Percentiles rank a stretch among this genome's conserved stretches.
These are phyloP conservation scores for Eriosoma lanigerum DNA, from an alignment of 1,140 invertebrate genomes.

Conservation along the genomic window DNA sequence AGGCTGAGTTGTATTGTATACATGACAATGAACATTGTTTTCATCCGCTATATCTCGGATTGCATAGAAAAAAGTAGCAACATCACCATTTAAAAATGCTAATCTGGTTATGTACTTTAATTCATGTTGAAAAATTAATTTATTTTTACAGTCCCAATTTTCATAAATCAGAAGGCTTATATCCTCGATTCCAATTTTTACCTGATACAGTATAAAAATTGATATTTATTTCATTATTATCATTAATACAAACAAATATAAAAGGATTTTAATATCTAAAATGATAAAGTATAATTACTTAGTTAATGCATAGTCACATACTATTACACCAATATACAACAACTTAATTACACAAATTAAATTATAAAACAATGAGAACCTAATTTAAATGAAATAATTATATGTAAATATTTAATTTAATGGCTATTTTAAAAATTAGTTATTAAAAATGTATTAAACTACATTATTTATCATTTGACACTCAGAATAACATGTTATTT, in stretches of 20 bases:
- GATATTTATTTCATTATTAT: background rate
- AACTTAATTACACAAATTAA: no score
- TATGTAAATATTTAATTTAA: no score
- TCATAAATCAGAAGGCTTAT: constrained; percentile 57
- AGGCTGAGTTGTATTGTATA: constrained; percentile 65
- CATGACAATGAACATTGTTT: constrained; percentile 66
- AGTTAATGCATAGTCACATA: no score
- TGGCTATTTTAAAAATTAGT: no score
- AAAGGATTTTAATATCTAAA: no score
- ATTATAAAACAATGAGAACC: background rate
- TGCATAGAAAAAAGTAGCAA: constrained; percentile 66
- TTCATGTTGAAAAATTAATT: constrained; percentile 59
- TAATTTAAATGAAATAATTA: no score
- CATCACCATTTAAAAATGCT: constrained; percentile 62
- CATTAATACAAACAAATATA: background rate
- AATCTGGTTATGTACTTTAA: constrained; percentile 64
- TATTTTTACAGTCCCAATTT: constrained; percentile 29
- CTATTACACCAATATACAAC: no score
- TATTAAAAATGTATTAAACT: no score
- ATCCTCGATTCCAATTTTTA: constrained; percentile 67
- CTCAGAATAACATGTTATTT: no score
- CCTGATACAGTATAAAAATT: constrained; percentile 60
- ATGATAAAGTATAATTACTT: no score
- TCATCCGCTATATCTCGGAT: constrained; percentile 65
- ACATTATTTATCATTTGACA: no score